Percentiles rank a stretch among this genome's conserved stretches.
Conservation (phyloP, 2,113 vertebrate species). For the Felis catus region F.catus_Fca126_mat1.0 CM031418.1:74120001-74120500, state of each 20-base stretch:
- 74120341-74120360: neutral
- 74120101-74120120: neutral
- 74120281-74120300: neutral
- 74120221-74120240: neutral
- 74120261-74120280: neutral
- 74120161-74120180: conserved; percentile 20
- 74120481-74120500: neutral
- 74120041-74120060: conserved; percentile 14
- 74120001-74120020: neutral
- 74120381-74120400: neutral
- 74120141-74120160: conserved; percentile 3
- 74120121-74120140: conserved; percentile 16
- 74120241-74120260: conserved; percentile 18
- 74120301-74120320: neutral
- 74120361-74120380: conserved; percentile 31
- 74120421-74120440: neutral
- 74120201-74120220: conserved; percentile 1
- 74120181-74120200: conserved; percentile 28
- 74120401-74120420: neutral
- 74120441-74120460: neutral
- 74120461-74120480: neutral
- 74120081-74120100: neutral
- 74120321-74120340: neutral
- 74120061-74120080: neutral
- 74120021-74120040: neutral